phyloP scores from a whole-genome alignment of 2,113 vertebrate genomes.

The Pachypanchax playfairii region DNA sequence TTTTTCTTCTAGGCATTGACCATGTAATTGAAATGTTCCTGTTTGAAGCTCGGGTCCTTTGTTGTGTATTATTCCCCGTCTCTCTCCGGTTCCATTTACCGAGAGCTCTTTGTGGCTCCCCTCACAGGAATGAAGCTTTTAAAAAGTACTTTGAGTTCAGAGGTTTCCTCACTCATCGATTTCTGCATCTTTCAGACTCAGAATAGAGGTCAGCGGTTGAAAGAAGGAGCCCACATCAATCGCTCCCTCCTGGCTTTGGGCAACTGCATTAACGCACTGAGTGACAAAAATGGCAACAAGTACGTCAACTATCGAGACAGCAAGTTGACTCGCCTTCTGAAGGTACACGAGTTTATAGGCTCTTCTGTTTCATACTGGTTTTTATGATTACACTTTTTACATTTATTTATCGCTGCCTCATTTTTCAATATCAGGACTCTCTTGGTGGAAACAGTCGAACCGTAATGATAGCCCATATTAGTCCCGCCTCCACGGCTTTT shows the following conservation, averaged over 20 bases:
- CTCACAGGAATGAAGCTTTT: background rate
- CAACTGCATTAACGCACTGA: constrained; percentile 94
- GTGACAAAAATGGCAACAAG: constrained; percentile 82
- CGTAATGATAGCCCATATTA: constrained; percentile 94
- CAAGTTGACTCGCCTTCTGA: constrained; percentile 91
- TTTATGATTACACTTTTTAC: no score
- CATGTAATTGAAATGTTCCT: background rate
- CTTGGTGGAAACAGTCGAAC: constrained; percentile 90
- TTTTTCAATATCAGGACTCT: constrained; percentile 82
- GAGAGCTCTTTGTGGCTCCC: background rate
- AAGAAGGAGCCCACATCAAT: constrained; percentile 95
- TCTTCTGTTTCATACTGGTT: background rate
- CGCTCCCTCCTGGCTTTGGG: constrained; percentile 91
- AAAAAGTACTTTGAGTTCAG: background rate
- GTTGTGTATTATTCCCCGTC: background rate
- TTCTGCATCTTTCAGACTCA: constrained; percentile 79
- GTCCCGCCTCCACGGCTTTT: constrained; percentile 88
- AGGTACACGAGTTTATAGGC: constrained; percentile 74
- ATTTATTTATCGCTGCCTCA: background rate
- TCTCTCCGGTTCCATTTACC: background rate
- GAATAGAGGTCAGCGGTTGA: constrained; percentile 91
- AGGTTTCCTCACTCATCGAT: constrained; percentile 11
- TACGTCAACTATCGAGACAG: constrained; percentile 94
- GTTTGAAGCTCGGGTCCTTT: background rate
- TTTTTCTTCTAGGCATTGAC: background rate